Evolutionary conservation across 2,888 invertebrate genomes (phyloP), one percentile per base, ranked within the genome.

Genomic region (Thecocarcelia acutangulata): DNA sequence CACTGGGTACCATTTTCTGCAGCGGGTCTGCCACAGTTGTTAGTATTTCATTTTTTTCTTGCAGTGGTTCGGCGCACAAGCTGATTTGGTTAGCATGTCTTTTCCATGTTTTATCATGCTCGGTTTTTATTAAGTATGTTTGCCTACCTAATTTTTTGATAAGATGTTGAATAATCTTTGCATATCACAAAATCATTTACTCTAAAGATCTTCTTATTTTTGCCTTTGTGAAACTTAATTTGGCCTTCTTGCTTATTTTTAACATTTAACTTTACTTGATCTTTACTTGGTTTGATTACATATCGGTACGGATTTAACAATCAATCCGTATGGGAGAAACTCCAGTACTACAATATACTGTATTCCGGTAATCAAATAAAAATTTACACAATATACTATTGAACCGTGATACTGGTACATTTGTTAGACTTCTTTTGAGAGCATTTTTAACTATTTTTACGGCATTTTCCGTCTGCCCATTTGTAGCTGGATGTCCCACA

Each of bases 401-500:
- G 19, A 83, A 83, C 21, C 74, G 66, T 12, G 66, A 56, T 15
- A 74, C 42, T 52, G 61, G 46, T 15, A 46, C 66, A 8, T 74
- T 21, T n/a, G 37, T n/a, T 37, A 85, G 59, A 50, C 61, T 77
- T 17, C 61, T 63, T 54, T 84, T 84, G 17, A 82, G 63, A 0
- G 80, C 83, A 17, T 48, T 73, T 75, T 84, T 84, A 52, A 83
- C 13, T 1, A 64, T 83, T 75, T 84, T 83, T 0, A 83, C 84
- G 0, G 24, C 19, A 63, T 82, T 84, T 77, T 81, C 79, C 1
- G 80, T 79, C 44, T 76, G 76, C 0, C 81, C n/a, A n/a, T n/a
- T n/a, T 24, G 24, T 24, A 3, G 24, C 5, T 5, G 5, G 3
- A 24, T 24, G 5, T 5, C 24, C 24, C 5, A 3, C 24, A 24